Evolutionary conservation across 2,113 vertebrate species (phyloP).

Genomic region (Prochilodus magdalenae): DNA sequence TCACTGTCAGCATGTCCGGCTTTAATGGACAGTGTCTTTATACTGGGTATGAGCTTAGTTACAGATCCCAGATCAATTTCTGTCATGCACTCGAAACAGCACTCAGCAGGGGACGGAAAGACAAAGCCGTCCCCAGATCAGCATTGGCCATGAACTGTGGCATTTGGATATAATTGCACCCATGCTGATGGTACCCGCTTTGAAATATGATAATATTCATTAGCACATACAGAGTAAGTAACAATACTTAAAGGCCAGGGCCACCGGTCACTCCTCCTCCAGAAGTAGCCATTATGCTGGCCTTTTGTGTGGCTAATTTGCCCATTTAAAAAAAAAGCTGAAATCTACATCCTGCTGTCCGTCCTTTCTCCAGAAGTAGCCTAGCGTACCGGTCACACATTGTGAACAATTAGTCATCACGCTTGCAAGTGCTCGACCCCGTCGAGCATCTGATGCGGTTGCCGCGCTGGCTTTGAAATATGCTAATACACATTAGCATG

Average conservation of each 20-base stretch:
- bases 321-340: no score
- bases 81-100: neutral
- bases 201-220: neutral
- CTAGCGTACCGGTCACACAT: no score
- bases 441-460: no score
- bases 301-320: no score
- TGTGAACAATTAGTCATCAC: no score
- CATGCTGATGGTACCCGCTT: neutral
- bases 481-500: no score
- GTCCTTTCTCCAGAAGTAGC: no score
- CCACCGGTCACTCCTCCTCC: neutral
- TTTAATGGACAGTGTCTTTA: neutral
- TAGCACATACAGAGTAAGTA: neutral
- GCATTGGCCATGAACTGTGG: neutral
- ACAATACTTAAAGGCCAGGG: neutral
- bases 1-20: slow-evolving; percentile 25
- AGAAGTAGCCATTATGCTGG: no score
- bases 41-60: neutral
- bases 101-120: neutral
- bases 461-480: no score
- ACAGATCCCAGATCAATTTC: neutral
- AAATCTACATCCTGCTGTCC: no score
- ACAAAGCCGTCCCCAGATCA: neutral
- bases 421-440: no score
- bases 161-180: neutral